Conservation (phyloP, 1,140 invertebrate genomes). For the Protaetia brevitarsis region DNA sequence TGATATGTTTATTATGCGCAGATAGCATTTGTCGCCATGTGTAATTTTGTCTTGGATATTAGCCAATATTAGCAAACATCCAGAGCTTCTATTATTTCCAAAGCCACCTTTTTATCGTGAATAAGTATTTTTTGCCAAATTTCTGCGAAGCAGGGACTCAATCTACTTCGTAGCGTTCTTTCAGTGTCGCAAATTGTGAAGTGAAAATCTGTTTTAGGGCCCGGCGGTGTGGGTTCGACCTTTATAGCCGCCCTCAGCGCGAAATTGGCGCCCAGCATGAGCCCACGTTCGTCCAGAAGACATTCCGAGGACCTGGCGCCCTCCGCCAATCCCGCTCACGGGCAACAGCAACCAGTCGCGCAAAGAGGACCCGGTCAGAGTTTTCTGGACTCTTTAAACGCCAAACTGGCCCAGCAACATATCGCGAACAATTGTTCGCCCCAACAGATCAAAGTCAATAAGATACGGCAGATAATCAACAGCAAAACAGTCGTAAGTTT, state of each 20-base stretch:
- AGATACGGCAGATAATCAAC: conserved; percentile 62
- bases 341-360: conserved; percentile 39
- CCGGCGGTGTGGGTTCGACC: conserved; percentile 57
- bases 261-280: conserved; percentile 61
- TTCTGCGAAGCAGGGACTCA: too few relatives aligned
- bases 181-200: too few relatives aligned
- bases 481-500: conserved; percentile 60
- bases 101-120: too few relatives aligned
- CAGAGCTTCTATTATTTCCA: too few relatives aligned
- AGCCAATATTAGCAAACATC: too few relatives aligned
- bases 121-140: too few relatives aligned
- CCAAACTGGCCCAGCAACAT: conserved; percentile 66
- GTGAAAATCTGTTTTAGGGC: conserved; percentile 44
- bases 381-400: conserved; percentile 73
- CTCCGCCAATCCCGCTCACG: conserved; percentile 38
- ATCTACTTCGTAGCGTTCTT: too few relatives aligned
- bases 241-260: conserved; percentile 71
- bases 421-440: conserved; percentile 43
- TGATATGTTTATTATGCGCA: too few relatives aligned
- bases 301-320: conserved; percentile 44
- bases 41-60: too few relatives aligned
- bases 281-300: conserved; percentile 51
- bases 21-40: too few relatives aligned
- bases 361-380: conserved; percentile 51
- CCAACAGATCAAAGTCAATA: conserved; percentile 49